phyloP scores from a whole-genome alignment of 1,140 invertebrate genomes.

The Megalonaias nervosa region DNA sequence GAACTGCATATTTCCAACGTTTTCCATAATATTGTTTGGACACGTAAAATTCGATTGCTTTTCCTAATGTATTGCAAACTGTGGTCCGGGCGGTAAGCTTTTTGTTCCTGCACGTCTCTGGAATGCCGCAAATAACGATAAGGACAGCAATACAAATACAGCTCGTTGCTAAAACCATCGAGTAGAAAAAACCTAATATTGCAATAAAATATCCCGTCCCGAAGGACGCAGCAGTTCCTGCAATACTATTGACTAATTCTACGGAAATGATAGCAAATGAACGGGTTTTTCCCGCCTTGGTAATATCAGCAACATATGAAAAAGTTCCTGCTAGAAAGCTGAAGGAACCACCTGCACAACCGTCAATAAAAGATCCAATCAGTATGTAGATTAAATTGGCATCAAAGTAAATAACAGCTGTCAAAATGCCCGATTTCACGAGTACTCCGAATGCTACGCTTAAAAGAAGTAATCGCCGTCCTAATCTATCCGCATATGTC shows the following conservation, averaged over 20 bases:
- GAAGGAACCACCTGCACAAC: conserved; percentile 4
- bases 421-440: background rate
- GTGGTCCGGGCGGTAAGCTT: background rate
- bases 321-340: background rate
- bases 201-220: conserved; percentile 22
- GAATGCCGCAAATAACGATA: conserved; percentile 3
- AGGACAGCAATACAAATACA: conserved; percentile 4
- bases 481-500: conserved; percentile 15
- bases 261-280: conserved; percentile 4
- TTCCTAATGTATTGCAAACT: background rate
- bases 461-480: conserved; percentile 10
- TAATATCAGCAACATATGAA: conserved; percentile 28
- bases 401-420: conserved; percentile 14
- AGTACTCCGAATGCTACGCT: background rate
- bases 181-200: conserved; percentile 1
- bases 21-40: background rate
- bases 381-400: conserved; percentile 15
- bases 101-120: conserved; percentile 14
- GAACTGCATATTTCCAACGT: conserved; percentile 6
- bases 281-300: conserved; percentile 1
- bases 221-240: background rate
- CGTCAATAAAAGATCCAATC: conserved; percentile 1
- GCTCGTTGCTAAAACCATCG: background rate
- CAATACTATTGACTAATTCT: background rate
- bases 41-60: conserved; percentile 4